Evolutionary conservation across 2,888 invertebrate species (phyloP).

Genomic region (Amorpha juglandis): DNA sequence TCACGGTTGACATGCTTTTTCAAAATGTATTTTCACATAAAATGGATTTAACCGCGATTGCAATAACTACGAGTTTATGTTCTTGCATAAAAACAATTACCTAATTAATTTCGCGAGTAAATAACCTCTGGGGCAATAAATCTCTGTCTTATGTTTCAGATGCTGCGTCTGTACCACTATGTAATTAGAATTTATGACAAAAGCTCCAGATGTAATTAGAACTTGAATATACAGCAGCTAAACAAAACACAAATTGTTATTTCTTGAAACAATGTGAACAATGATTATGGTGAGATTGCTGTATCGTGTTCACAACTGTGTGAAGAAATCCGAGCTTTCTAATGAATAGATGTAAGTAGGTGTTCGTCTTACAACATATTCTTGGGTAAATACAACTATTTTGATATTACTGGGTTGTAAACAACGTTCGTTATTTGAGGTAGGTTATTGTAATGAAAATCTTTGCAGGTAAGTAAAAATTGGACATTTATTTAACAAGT

Average conservation of each 20-base stretch:
- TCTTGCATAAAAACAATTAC: slow-evolving; percentile 15
- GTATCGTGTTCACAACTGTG: slow-evolving; percentile 1
- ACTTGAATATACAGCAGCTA: slow-evolving; percentile 19
- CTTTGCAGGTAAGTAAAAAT: no score
- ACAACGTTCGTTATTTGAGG: no score
- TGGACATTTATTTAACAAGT: no score
- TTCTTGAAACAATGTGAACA: slow-evolving; percentile 5
- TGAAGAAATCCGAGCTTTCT: slow-evolving; percentile 3
- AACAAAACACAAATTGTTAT: slow-evolving; percentile 14
- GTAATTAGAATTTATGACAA: slow-evolving; percentile 46
- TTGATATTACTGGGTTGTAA: no score
- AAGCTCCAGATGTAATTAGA: slow-evolving; percentile 26
- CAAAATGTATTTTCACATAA: no score
- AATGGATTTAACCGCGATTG: neutral
- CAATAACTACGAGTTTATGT: no score
- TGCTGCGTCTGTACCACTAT: slow-evolving; percentile 26
- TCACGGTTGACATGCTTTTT: no score
- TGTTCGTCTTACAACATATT: no score
- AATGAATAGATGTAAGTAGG: neutral
- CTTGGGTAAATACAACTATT: no score
- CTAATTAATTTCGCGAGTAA: slow-evolving; percentile 31
- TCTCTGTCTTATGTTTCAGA: slow-evolving; percentile 42
- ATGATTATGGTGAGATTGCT: slow-evolving; percentile 4
- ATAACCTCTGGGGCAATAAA: slow-evolving; percentile 36
- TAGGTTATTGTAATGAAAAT: no score